Base-by-base conservation (phyloP, 2,888 invertebrate species). In the Argyresthia goedartella region DNA sequence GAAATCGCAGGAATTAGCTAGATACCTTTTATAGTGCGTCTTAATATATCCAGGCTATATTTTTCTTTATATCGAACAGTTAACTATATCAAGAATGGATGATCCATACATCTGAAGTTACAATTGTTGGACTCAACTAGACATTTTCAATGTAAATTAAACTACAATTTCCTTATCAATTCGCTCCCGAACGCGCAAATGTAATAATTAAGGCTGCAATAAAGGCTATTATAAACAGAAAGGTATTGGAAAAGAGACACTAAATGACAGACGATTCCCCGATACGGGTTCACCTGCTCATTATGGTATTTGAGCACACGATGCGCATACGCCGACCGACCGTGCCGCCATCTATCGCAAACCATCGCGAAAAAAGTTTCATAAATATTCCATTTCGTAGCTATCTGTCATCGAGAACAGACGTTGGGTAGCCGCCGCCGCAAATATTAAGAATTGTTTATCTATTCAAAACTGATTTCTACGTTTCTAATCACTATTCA, bases 401-500 rank as follows among this genome's bases (percentile, higher is more conserved):
- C 72, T 82, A 82, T 82, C 82, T 81, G 80, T 82, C 82, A 81
- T 81, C 82, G 72, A 63, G 67, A 62, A 70, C 69, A 62, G 73
- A 73, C 77, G 76, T 66, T 63, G 64, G 25, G 25, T 25, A 25
- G 25, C 60, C 60, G 59, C 63, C 58, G 46, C 16, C 16, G 46
- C n/a, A 25, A 16, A 33, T 39, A 39, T 46, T 46, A n/a, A n/a
- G n/a, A n/a, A n/a, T n/a, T n/a, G n/a, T n/a, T n/a, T n/a, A n/a
- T n/a, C n/a, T n/a, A n/a, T n/a, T n/a, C n/a, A n/a, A n/a, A n/a
- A n/a, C n/a, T n/a, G n/a, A n/a, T n/a, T n/a, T n/a, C n/a, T n/a
- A n/a, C n/a, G n/a, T n/a, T n/a, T n/a, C n/a, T n/a, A n/a, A n/a
- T n/a, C n/a, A n/a, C n/a, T n/a, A n/a, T n/a, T n/a, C n/a, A n/a